A percentile compares a stretch with the other conserved stretches of the same genome.
phyloP scores from a whole-genome alignment of 2,888 invertebrate species.

The Drosophila antonietae region DNA sequence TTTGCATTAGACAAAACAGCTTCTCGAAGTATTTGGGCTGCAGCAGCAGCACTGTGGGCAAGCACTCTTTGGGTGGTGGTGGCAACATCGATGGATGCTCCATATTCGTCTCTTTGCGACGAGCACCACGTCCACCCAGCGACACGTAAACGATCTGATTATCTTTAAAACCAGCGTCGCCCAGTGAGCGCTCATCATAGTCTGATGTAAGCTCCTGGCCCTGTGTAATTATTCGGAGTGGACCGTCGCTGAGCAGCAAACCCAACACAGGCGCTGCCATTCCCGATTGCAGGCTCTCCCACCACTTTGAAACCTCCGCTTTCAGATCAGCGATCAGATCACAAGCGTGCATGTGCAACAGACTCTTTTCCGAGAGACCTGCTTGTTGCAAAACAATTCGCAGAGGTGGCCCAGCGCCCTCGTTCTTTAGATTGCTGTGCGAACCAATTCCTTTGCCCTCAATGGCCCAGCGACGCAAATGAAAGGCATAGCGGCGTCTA shows the following conservation, averaged over 20 bases:
- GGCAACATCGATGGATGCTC: constrained; percentile 95
- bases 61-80: constrained; percentile 92
- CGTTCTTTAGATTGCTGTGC: constrained; percentile 86
- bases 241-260: constrained; percentile 91
- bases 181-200: constrained; percentile 95
- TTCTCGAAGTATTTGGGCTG: constrained; percentile 96
- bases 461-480: constrained; percentile 94
- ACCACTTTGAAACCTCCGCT: constrained; percentile 98
- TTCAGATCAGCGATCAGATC: constrained; percentile 96
- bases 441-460: constrained; percentile 92
- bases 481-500: constrained; percentile 93
- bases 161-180: constrained; percentile 97
- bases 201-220: constrained; percentile 97
- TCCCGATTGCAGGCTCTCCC: constrained; percentile 88
- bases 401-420: constrained; percentile 88
- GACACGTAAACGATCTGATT: constrained; percentile 97
- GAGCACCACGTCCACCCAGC: constrained; percentile 89
- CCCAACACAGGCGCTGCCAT: constrained; percentile 87
- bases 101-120: constrained; percentile 85
- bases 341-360: constrained; percentile 92
- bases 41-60: constrained; percentile 93
- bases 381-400: constrained; percentile 94
- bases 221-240: constrained; percentile 95
- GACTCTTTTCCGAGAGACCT: constrained; percentile 93
- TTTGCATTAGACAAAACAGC: constrained; percentile 95